Evolutionary conservation across 2,888 invertebrate genomes (phyloP), one percentile per base, ranked within the genome.

Genomic region (Saturnia japonica): DNA sequence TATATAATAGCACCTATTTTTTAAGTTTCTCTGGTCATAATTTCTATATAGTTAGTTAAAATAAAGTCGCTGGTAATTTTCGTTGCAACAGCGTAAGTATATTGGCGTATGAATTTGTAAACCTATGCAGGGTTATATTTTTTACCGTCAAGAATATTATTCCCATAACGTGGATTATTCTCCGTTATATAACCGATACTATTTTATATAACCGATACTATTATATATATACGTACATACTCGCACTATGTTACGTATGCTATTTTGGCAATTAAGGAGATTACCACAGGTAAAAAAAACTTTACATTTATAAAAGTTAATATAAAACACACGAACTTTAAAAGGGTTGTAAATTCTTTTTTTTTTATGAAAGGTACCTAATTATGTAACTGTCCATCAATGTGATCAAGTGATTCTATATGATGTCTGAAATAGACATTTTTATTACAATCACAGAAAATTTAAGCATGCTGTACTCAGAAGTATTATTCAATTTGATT

Each of bases 181-280:
- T 42, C 34, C 28, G 19, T 40, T 8, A 54, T 6, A 51, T 51
- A 54, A 54, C 40, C 70, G 68, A 66, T 45, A 69, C 43, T 68
- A 70, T 66, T 57, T 28, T 68, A 57, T 70, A 51, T 51, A 54
- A 54, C 40, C 70, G 68, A 66, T 45, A 69, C 43, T 68, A 70
- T 66, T 57, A 28, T 68, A 57, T 70, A n/a, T n/a, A 73, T n/a
- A 25, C 16, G 54, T 70, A 70, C 34, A 42, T 70, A 67, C 78
- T 79, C 75, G 76, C 77, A 80, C 22, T 43, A 43, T 75, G 76
- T 73, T 78, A 74, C 79, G 80, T 85, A 88, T 79, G 87, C 89
- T 92, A 93, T 91, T 93, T 94, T 94, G 93, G 93, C 93, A 93
- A 92, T 91, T 92, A 93, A 85, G 93, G 93, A 93, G 93, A 94